A percentile compares a stretch with the other conserved stretches of the same genome.
Evolutionary conservation across 1,140 invertebrate genomes (phyloP).

Genomic region (Formica selysi): DNA sequence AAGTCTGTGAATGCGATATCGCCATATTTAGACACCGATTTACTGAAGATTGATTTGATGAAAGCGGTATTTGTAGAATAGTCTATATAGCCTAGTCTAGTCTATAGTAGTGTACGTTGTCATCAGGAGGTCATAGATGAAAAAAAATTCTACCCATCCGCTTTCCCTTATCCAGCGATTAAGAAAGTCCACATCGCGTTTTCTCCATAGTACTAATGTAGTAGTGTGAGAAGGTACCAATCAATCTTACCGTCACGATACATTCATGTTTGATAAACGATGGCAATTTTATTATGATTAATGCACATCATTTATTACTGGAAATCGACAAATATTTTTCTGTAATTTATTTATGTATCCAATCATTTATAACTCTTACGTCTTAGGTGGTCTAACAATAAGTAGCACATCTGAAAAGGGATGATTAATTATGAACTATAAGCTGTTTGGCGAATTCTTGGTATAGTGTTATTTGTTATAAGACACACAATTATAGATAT

Average conservation of each 20-base stretch:
- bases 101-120: slow-evolving; percentile 3
- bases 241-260: slow-evolving; percentile 28
- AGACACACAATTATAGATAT: neutral
- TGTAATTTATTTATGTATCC: neutral
- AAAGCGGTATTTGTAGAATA: slow-evolving; percentile 7
- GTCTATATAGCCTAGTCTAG: neutral
- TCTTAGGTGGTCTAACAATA: neutral
- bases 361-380: slow-evolving; percentile 11
- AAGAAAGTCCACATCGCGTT: slow-evolving; percentile 48
- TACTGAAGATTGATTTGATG: slow-evolving; percentile 25
- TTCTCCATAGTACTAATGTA: slow-evolving; percentile 27
- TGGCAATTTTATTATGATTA: slow-evolving; percentile 55
- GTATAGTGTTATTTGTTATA: neutral
- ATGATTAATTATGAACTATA: neutral
- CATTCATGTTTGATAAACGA: slow-evolving; percentile 30
- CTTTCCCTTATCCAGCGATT: slow-evolving; percentile 64
- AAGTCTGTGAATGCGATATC: neutral
- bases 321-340: slow-evolving; percentile 38
- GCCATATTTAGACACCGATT: neutral
- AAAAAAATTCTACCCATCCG: slow-evolving; percentile 59
- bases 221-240: slow-evolving; percentile 30
- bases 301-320: slow-evolving; percentile 11
- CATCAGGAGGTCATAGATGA: slow-evolving; percentile 41
- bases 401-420: neutral
- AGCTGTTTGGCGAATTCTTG: neutral